These are phyloP conservation scores for Tetramorium parvispinum DNA, from an alignment of 1,140 invertebrate genomes.

Conservation along the genomic window DNA sequence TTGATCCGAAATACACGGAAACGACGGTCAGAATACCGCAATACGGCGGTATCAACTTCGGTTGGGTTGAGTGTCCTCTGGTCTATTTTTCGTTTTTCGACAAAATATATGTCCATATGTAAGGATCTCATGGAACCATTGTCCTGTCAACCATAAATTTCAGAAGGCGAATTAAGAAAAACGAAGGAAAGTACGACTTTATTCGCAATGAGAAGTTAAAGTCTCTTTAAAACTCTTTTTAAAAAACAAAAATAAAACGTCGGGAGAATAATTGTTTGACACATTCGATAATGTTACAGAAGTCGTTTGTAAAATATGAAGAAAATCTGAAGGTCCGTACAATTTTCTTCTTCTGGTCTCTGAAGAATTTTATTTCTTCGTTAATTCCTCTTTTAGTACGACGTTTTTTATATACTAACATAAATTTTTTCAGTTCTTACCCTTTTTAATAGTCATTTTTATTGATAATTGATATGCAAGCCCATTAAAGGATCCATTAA, in stretches of 20 bases:
- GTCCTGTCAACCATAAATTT: background rate
- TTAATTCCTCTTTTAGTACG: background rate
- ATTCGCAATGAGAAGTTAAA: constrained; percentile 16
- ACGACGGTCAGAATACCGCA: background rate
- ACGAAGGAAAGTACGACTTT: background rate
- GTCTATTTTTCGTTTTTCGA: background rate
- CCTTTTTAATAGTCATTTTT: no score
- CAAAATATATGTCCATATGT: constrained; percentile 16
- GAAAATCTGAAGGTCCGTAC: background rate
- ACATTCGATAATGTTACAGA: background rate
- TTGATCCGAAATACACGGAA: constrained; percentile 22
- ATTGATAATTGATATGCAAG: no score
- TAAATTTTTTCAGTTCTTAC: no score
- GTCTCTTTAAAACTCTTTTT: background rate
- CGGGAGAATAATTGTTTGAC: no score
- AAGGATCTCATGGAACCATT: background rate
- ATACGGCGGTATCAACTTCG: constrained; percentile 1
- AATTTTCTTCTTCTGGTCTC: background rate
- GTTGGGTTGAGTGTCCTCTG: background rate
- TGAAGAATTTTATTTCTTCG: background rate
- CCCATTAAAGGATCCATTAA: no score
- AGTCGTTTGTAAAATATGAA: background rate
- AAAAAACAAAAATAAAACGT: background rate
- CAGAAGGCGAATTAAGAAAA: constrained; percentile 6
- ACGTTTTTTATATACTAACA: no score